A percentile compares a stretch with the other conserved stretches of the same genome.
Evolutionary conservation across 2,888 invertebrate genomes (phyloP).

Genomic region (Sinhomidia bicolor): DNA sequence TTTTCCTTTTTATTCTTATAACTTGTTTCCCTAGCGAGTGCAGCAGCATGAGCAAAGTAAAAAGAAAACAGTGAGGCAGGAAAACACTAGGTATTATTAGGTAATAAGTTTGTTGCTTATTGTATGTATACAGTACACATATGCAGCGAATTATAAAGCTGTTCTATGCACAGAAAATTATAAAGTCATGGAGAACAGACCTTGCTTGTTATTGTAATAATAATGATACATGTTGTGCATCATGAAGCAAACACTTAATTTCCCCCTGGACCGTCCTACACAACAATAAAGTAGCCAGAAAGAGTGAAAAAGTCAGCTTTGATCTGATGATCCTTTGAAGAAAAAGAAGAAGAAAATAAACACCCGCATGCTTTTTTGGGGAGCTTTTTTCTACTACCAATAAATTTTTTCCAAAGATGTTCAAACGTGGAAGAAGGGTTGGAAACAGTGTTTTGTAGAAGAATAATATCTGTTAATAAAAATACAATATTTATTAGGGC

Average conservation of each 20-base stretch:
- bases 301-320: neutral
- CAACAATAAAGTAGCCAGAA: conserved; percentile 41
- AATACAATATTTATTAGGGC: conserved; percentile 71
- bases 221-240: neutral
- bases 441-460: neutral
- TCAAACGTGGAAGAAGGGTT: neutral
- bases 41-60: too few relatives aligned
- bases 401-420: neutral
- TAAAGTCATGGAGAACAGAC: neutral
- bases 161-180: conserved; percentile 1
- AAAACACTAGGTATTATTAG: too few relatives aligned
- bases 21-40: too few relatives aligned
- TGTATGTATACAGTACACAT: too few relatives aligned
- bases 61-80: too few relatives aligned
- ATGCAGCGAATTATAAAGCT: too few relatives aligned
- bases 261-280: conserved; percentile 39
- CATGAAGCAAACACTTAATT: conserved; percentile 50
- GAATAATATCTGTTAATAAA: too few relatives aligned
- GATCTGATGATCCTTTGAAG: neutral
- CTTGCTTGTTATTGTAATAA: neutral
- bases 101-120: too few relatives aligned
- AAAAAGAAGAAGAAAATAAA: too few relatives aligned
- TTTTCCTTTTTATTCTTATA: too few relatives aligned
- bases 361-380: neutral
- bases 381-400: too few relatives aligned